Evolutionary conservation across 2,888 invertebrate genomes (phyloP), one percentile per base, ranked within the genome.

Genomic region (Mythimna ferrago): DNA sequence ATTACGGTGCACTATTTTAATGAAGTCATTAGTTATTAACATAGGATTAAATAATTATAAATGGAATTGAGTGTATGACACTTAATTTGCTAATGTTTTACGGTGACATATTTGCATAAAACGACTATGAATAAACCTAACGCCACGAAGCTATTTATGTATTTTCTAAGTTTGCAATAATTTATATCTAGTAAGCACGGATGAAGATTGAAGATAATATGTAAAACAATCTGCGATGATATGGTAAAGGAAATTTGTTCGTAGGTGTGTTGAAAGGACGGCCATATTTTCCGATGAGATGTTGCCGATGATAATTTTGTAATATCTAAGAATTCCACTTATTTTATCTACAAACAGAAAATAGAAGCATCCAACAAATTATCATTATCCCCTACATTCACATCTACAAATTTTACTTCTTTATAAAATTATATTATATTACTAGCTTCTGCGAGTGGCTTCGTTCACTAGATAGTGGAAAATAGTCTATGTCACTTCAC

Each of bases 101-200:
- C 61, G 51, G 41, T 66, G 41, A 14, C n/a, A 48, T 48, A 79
- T 82, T 82, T 69, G 66, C 82, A 82, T 82, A 76, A 62, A 80
- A 70, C 1, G 19, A 53, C 66, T 56, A 79, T 82, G 61, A 82
- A 79, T 82, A 69, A 73, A 73, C 64, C 68, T 61, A 70, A 76
- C 69, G 44, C 69, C 54, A 71, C 14, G 53, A 58, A 51, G 57
- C 2, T 64, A 58, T 75, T 63, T 57, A 26, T 63, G 71, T 66
- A 70, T 60, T 71, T 78, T 73, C 70, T 71, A 62, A 69, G 57
- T 63, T 51, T 32, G 61, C 41, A 61, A 57, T 76, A 81, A 80
- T n/a, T 72, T 78, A 71, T 68, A 57, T 78, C 48, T 48, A 60
- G 69, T 63, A 26, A 74, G 71, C 57, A 54, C 54, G 66, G 61